Evolutionary conservation across 2,113 vertebrate genomes (phyloP).

Genomic region (Oryzias melastigma): DNA sequence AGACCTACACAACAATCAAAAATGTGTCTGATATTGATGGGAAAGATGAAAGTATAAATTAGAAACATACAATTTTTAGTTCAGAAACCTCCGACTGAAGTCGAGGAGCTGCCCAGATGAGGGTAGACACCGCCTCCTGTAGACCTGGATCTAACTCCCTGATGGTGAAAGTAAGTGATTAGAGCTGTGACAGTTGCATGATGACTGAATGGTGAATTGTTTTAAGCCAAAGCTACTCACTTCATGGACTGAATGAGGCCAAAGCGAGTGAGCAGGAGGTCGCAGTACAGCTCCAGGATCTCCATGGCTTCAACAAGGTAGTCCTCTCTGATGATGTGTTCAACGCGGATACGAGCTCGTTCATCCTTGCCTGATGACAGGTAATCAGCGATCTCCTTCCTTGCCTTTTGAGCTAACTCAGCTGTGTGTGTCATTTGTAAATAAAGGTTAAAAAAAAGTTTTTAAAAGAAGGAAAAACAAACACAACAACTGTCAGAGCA

Average conservation of each 20-base stretch:
- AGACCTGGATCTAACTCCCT: constrained; percentile 95
- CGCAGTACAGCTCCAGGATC: constrained; percentile 96
- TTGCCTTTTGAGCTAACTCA: constrained; percentile 94
- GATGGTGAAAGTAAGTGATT: constrained; percentile 9
- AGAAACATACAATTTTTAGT: constrained; percentile 89
- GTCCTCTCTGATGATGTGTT: constrained; percentile 98
- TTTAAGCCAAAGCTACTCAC: constrained; percentile 73
- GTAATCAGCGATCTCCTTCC: constrained; percentile 98
- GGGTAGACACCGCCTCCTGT: constrained; percentile 93
- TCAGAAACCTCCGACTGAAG: constrained; percentile 92
- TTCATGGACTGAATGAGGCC: constrained; percentile 98
- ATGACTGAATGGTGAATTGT: not conserved
- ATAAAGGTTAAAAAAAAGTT: not conserved
- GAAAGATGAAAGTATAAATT: constrained; percentile 38
- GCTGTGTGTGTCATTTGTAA: constrained; percentile 70
- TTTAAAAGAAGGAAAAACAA: not conserved
- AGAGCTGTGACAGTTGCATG: not conserved
- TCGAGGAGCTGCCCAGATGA: constrained; percentile 96
- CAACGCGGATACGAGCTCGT: constrained; percentile 93
- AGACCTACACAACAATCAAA: not conserved
- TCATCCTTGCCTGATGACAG: constrained; percentile 95
- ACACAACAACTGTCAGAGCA: not conserved
- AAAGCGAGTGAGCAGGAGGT: constrained; percentile 91
- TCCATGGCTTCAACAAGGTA: constrained; percentile 99
- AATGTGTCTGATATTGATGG: not conserved